Conservation (phyloP, 2,888 invertebrate genomes). For the Venusia cambrica region DNA sequence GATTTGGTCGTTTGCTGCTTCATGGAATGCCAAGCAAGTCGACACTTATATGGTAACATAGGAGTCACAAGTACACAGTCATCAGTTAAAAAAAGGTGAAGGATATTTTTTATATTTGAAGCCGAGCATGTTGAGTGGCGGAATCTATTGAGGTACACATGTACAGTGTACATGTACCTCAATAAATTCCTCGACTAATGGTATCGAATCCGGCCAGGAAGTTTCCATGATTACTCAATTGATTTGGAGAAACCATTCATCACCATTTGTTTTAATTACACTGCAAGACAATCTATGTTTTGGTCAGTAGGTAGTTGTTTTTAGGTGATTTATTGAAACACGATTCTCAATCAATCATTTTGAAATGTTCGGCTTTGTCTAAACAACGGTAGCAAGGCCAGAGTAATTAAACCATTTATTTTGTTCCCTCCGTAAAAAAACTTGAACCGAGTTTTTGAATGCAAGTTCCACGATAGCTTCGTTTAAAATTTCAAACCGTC, state of each 20-base stretch:
- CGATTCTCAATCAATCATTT: conserved; percentile 20
- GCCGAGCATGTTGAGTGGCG: too few species aligned
- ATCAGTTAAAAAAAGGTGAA: too few species aligned
- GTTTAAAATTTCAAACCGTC: too few species aligned
- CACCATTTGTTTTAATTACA: conserved; percentile 19
- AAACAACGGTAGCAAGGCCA: conserved; percentile 17
- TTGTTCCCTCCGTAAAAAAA: too few species aligned
- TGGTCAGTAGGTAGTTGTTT: conserved; percentile 3
- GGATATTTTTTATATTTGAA: too few species aligned
- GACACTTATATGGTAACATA: too few species aligned
- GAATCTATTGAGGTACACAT: too few species aligned
- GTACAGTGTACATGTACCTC: too few species aligned
- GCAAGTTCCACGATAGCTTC: neutral
- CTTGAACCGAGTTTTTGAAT: neutral
- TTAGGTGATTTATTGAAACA: conserved; percentile 14
- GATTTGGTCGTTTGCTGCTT: too few species aligned
- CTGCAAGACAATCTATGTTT: conserved; percentile 17
- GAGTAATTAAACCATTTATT: neutral
- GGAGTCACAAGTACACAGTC: too few species aligned
- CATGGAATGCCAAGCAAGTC: too few species aligned
- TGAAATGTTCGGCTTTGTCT: conserved; percentile 12
- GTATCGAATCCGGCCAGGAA: conserved; percentile 14
- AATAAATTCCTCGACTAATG: conserved; percentile 1
- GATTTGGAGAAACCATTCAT: conserved; percentile 12
- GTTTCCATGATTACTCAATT: conserved; percentile 12